Base-by-base conservation (phyloP, 1,140 invertebrate genomes). In the Vollenhovia emeryi region DNA sequence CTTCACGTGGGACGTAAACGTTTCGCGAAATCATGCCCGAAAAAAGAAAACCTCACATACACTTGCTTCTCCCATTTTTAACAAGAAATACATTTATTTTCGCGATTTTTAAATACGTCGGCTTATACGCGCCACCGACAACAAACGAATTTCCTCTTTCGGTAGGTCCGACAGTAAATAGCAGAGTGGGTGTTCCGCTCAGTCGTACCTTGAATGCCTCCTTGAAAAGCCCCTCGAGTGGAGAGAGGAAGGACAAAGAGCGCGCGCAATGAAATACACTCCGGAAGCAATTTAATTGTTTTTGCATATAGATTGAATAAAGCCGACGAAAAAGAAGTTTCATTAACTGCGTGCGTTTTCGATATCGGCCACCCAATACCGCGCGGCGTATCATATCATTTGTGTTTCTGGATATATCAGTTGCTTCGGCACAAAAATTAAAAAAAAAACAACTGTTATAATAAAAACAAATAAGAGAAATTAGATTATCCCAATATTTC, bases 291-390 rank as follows among this genome's bases (percentile, higher is more conserved):
- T 76, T 60, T 76, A 76, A 76, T 76, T 76, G 24, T 76, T 76
- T 76, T 76, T 76, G 73, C 73, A 76, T 76, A 76, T 76, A 76
- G 27, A 76, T 76, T 45, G 55, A 60, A 60, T n/a, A 7, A 18
- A 15, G 24, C 6, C 24, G 11, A 18, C 52, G 3, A 60, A 43
- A 76, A 43, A 13, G 27, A 57, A 57, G 15, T n/a, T 33, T 30
- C 6, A 55, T 57, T 76, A 60, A 59, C 43, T 71, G 68, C 68
- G 4, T 27, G 15, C 40, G 4, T 69, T 74, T 36, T 74, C 50
- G 7, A 74, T 36, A 33, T 4, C 50, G 48, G 36, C 52, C 68
- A 50, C 30, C 5, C 13, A 24, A 27, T 74, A 3, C 21, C 36
- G 45, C 66, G 2, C n/a, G 8, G 21, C 11, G 24, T 30, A 45